phyloP scores from a whole-genome alignment of 92 coral and sea anemone species.

The Zoanthus sansibaricus region DNA sequence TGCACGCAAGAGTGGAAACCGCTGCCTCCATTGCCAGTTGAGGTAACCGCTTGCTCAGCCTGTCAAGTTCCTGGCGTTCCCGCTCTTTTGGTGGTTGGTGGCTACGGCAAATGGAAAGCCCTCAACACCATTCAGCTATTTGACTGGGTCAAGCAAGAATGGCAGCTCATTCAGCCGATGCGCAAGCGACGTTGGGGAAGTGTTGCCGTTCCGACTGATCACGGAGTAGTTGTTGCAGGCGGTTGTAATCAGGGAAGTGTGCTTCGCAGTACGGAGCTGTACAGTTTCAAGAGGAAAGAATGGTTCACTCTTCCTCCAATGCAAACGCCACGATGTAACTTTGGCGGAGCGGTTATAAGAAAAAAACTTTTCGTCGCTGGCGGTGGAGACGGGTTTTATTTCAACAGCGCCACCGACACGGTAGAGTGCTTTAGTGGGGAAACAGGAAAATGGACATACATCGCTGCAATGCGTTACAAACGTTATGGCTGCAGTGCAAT shows the following conservation, averaged over 20 bases:
- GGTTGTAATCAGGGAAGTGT: constrained; percentile 92
- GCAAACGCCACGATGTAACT: constrained; percentile 81
- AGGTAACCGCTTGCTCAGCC: constrained; percentile 86
- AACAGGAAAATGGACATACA: constrained; percentile 73
- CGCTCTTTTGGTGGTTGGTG: constrained; percentile 80
- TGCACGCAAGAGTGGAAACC: constrained; percentile 59
- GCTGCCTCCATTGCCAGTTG: constrained; percentile 74
- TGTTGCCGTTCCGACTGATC: constrained; percentile 73
- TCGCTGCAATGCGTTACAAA: constrained; percentile 83
- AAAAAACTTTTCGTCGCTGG: constrained; percentile 77
- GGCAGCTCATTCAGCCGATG: constrained; percentile 80
- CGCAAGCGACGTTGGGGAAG: constrained; percentile 90
- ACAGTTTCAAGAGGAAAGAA: constrained; percentile 72
- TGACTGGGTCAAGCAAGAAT: constrained; percentile 80
- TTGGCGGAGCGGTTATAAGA: constrained; percentile 78
- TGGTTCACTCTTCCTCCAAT: constrained; percentile 82
- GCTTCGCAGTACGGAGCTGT: constrained; percentile 77
- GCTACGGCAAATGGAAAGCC: constrained; percentile 88
- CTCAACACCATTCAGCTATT: constrained; percentile 80
- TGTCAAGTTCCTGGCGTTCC: constrained; percentile 67
- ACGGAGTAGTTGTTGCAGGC: constrained; percentile 82
- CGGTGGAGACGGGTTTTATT: constrained; percentile 87
- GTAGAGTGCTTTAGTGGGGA: constrained; percentile 82
- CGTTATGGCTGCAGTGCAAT: constrained; percentile 90
- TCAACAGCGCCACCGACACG: constrained; percentile 85